A percentile compares a stretch with the other conserved stretches of the same genome.
These are phyloP conservation scores for Scyliorhinus canicula DNA, from an alignment of 2,797 vertebrate species.

Conservation along the genomic window DNA sequence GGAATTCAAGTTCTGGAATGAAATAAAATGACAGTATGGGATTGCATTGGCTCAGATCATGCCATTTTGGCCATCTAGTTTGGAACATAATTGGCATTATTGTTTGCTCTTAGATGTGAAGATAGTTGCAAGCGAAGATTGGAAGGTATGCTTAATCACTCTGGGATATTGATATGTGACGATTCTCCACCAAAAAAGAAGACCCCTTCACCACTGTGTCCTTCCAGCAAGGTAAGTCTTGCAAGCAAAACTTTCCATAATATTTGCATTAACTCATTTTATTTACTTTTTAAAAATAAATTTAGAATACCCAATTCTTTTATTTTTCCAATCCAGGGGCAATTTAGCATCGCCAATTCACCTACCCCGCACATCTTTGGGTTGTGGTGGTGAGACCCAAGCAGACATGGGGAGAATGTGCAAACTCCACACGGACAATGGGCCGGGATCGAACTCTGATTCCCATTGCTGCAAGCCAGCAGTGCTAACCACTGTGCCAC, in stretches of 20 bases:
- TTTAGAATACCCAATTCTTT: too few relatives aligned
- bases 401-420: too few relatives aligned
- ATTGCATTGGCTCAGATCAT: not conserved
- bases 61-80: not conserved
- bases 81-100: not conserved
- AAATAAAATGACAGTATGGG: not conserved
- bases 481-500: too few relatives aligned
- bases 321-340: too few relatives aligned
- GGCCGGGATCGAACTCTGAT: too few relatives aligned
- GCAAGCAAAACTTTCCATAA: not conserved
- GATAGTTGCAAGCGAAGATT: slow-evolving; percentile 72
- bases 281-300: not conserved
- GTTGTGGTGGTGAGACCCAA: too few relatives aligned
- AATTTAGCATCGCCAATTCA: too few relatives aligned
- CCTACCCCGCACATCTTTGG: too few relatives aligned
- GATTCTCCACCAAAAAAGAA: slow-evolving; percentile 64
- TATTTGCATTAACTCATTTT: not conserved
- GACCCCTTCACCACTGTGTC: slow-evolving; percentile 63
- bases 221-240: slow-evolving; percentile 54
- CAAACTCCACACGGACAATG: too few relatives aligned
- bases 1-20: not conserved
- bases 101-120: slow-evolving; percentile 51
- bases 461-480: too few relatives aligned
- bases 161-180: slow-evolving; percentile 55
- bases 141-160: slow-evolving; percentile 50